These are phyloP conservation scores for Drosophila orena DNA, from an alignment of 1,140 invertebrate genomes.

Conservation along the genomic window DNA sequence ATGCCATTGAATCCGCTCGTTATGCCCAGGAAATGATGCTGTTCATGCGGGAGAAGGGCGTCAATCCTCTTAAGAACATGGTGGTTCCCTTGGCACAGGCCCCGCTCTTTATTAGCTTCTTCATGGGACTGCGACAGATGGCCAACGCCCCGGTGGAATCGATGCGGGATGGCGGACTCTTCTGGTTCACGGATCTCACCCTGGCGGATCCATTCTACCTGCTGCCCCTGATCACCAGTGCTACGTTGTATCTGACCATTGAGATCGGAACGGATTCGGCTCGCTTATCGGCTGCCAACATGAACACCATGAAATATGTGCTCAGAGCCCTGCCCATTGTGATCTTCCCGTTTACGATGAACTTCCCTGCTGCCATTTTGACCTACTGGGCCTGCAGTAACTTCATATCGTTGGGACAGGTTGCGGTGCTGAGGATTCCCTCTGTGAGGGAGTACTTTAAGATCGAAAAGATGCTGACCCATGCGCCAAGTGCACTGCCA, in stretches of 20 bases:
- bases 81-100: slow-evolving; percentile 93
- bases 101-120: slow-evolving; percentile 96
- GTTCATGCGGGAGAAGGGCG: slow-evolving; percentile 92
- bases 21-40: slow-evolving; percentile 90
- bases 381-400: slow-evolving; percentile 97
- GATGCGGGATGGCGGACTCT: slow-evolving; percentile 94
- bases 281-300: slow-evolving; percentile 87
- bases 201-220: slow-evolving; percentile 95
- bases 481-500: slow-evolving; percentile 87
- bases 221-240: slow-evolving; percentile 93
- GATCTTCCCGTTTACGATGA: slow-evolving; percentile 93
- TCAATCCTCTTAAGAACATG: slow-evolving; percentile 93
- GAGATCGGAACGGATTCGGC: slow-evolving; percentile 93
- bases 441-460: slow-evolving; percentile 91
- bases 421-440: slow-evolving; percentile 90
- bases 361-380: slow-evolving; percentile 95
- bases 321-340: slow-evolving; percentile 91
- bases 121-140: slow-evolving; percentile 93
- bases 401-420: slow-evolving; percentile 93
- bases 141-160: slow-evolving; percentile 94
- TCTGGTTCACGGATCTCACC: slow-evolving; percentile 97
- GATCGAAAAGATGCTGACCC: slow-evolving; percentile 89
- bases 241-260: slow-evolving; percentile 92
- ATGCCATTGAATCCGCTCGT: slow-evolving; percentile 91
- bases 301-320: slow-evolving; percentile 90